Conservation (phyloP, 2,888 invertebrate genomes). For the Petrolisthes cinctipes region DNA sequence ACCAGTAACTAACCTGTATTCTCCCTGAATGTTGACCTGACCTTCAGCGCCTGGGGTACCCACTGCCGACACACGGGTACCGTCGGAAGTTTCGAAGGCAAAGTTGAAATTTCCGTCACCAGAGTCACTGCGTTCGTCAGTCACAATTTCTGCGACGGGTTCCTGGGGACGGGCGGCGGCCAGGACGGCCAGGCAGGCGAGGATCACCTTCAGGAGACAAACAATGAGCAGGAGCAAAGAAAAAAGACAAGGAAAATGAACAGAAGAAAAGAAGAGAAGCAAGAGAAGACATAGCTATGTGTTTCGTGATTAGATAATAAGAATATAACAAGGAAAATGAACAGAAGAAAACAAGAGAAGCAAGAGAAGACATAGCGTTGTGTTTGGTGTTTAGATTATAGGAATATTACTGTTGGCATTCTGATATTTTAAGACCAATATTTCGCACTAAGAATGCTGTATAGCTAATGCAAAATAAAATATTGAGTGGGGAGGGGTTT, state of each 20-base stretch:
- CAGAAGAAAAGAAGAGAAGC: background rate
- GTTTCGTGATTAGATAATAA: background rate
- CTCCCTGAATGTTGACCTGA: constrained; percentile 11
- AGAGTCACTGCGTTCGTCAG: constrained; percentile 16
- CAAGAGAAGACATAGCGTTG: constrained; percentile 2
- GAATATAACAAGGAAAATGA: background rate
- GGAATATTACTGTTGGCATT: too few relatives aligned
- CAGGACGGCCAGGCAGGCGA: constrained; percentile 14
- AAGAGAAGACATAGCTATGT: background rate
- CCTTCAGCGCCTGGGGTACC: constrained; percentile 17
- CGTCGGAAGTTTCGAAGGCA: constrained; percentile 13
- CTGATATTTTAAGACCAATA: too few relatives aligned
- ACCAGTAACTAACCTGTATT: background rate
- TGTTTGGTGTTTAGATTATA: background rate
- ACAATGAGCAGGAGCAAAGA: background rate
- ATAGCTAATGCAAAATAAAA: background rate
- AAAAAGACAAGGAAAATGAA: background rate
- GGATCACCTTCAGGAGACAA: background rate
- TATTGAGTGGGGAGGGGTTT: background rate
- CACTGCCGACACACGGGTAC: background rate
- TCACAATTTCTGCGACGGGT: background rate
- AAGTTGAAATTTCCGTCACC: constrained; percentile 27
- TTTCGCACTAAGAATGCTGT: too few relatives aligned
- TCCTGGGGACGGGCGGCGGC: constrained; percentile 2
- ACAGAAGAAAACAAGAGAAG: background rate